Base-by-base conservation (phyloP, 2,113 vertebrate species). In the Ictalurus punctatus region DNA sequence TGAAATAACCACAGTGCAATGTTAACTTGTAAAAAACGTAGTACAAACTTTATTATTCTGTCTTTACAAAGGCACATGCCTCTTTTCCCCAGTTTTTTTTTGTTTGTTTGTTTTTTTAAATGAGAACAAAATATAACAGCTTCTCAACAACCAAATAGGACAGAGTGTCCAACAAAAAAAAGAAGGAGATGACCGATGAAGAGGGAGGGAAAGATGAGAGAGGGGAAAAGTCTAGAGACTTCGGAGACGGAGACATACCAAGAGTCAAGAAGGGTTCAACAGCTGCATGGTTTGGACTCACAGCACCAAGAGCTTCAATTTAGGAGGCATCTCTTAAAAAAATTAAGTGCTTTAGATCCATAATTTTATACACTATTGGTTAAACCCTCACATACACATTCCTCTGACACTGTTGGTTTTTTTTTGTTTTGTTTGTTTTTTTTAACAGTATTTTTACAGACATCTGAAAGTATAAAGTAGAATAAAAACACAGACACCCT, bases 21-120 rank as follows among this genome's bases (percentile, higher is more conserved):
- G 56, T 83, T 74, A 90, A 90, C 78, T 87, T 92, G 91, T 95
- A 96, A 94, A 96, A 96, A 96, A 96, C 93, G 94, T 95, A 95
- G 98, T 99, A 99, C 97, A 99, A 99, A 99, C 96, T 98, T 99
- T 99, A 98, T 99, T 99, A 97, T 98, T 96, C 96, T 97, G 97
- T 98, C 97, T 99, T 98, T 99, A 98, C 97, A 99, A 99, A 99
- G 97, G 97, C 98, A 97, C 95, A 85, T 95, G 98, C 98, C 97
- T 98, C 96, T 97, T 96, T 95, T 92, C 93, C 94, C 96, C 93
- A 92, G 95, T 96, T 96, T 95, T 96, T 94, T 96, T 93, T 93
- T 90, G 95, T 96, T 96, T 97, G 94, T 96, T 93, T 93, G 90
- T 91, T 93, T 94, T 91, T 91, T 90, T 52, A 7, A 96, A 96